Base-by-base conservation (phyloP, 2,888 invertebrate species). In the Aricia artaxerxes region DNA sequence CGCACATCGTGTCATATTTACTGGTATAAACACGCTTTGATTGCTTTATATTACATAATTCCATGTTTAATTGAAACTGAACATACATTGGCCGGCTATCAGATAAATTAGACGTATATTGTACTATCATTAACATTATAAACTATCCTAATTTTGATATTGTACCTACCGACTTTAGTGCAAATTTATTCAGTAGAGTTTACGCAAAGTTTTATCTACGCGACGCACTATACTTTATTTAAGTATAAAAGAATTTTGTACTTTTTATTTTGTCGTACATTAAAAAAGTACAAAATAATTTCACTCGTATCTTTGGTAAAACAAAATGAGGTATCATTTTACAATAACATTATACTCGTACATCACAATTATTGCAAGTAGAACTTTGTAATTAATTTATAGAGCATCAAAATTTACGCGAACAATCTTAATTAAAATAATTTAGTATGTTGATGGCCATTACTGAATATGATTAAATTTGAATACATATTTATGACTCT, bases 71-170 rank as follows among this genome's bases (percentile, higher is more conserved):
- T 81, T 81, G 82, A 77, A 53, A 78, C 78, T 78, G 79, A 82
- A 80, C 80, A 80, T 81, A 82, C 82, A 82, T 82, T 82, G 80
- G 81, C 79, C 78, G 81, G 79, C 80, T 78, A 81, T 81, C 82
- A 81, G 80, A 81, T 82, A 81, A 81, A 82, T 82, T 82, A 49
- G 24, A 40, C 40, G n/a, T 57, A 61, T 61, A 24, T 61, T 35
- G 73, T 75, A 76, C 76, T 57, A 35, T 76, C 76, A 53, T 35
- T 35, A 13, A 11, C 44, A 75, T 75, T 49, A 24, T 31, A 49
- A n/a, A 44, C 11, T 49, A 73, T 49, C 49, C 24, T 44, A 49
- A 44, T 44, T 44, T 44, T 73, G 3, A 11, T 73, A 11, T 4
- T 35, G 57, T 5, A 16, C 16, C 16, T 57, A 16, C 4, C 13